A percentile compares a stretch with the other conserved stretches of the same genome.
Evolutionary conservation across 2,113 vertebrate species (phyloP).

Genomic region (Progne subis): DNA sequence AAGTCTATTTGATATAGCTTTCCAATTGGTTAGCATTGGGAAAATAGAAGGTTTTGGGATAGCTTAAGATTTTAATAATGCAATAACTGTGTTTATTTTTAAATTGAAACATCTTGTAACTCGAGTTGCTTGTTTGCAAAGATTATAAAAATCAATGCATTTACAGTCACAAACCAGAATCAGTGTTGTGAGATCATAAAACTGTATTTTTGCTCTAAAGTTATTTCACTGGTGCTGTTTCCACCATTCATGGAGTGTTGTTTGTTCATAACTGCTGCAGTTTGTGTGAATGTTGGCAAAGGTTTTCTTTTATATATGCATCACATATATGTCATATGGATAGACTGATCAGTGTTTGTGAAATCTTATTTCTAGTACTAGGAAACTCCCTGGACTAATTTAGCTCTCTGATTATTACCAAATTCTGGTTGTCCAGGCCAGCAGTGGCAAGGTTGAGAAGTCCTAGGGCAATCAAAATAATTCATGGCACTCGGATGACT

Average conservation of each 20-base stretch:
- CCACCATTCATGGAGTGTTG: not conserved
- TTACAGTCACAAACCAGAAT: conserved; percentile 25
- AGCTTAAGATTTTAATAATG: conserved; percentile 59
- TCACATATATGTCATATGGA: not conserved
- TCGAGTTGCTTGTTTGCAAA: conserved; percentile 52
- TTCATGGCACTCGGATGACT: not conserved
- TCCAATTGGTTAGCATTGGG: not conserved
- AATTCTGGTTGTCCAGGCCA: not conserved
- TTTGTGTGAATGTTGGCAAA: not conserved
- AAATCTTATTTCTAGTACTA: not conserved
- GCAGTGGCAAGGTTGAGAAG: not conserved
- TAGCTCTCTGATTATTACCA: not conserved
- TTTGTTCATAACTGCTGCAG: not conserved
- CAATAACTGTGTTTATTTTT: conserved; percentile 36
- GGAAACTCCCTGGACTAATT: not conserved
- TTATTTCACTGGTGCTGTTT: not conserved
- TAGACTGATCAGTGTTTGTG: not conserved
- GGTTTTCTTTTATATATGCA: not conserved
- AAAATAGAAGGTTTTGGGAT: not conserved
- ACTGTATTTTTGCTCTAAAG: conserved; percentile 8
- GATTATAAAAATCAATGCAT: conserved; percentile 30
- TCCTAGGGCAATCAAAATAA: not conserved
- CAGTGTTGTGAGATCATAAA: not conserved
- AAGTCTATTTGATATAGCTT: not conserved
- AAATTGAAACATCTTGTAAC: conserved; percentile 30